Conservation (phyloP, 92 coral and sea anemone species). For the Palythoa heliodiscus region DNA sequence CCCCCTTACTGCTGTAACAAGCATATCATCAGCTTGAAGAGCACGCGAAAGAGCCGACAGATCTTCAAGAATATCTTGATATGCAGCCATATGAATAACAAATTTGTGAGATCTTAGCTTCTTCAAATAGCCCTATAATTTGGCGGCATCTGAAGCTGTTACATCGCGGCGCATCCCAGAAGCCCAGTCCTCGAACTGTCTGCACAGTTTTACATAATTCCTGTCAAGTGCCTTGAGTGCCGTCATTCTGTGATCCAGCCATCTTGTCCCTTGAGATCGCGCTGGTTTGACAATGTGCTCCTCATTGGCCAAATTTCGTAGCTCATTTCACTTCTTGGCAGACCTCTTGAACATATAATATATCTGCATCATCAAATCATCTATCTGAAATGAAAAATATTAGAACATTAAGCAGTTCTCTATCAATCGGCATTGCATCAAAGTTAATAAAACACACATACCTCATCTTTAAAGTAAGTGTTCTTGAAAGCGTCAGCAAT, state of each 20-base stretch:
- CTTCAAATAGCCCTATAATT: slow-evolving; percentile 37
- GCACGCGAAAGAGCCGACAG: background rate
- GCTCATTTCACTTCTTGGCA: slow-evolving; percentile 30
- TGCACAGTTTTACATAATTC: slow-evolving; percentile 11
- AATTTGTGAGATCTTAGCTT: slow-evolving; percentile 24
- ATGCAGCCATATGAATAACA: slow-evolving; percentile 8
- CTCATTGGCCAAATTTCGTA: slow-evolving; percentile 21
- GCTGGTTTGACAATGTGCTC: slow-evolving; percentile 44
- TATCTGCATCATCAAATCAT: slow-evolving; percentile 27
- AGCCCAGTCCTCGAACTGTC: slow-evolving; percentile 45
- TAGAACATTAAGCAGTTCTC: background rate
- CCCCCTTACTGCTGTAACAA: slow-evolving; percentile 13
- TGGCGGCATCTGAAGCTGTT: slow-evolving; percentile 37
- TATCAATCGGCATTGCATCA: background rate
- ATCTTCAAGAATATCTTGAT: slow-evolving; percentile 12
- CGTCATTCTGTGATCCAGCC: slow-evolving; percentile 29
- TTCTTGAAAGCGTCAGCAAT: slow-evolving; percentile 36
- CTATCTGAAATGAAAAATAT: slow-evolving; percentile 24
- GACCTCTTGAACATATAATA: slow-evolving; percentile 18
- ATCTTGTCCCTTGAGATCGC: slow-evolving; percentile 42
- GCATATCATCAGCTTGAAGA: background rate
- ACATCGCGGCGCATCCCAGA: slow-evolving; percentile 38
- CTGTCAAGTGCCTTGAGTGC: slow-evolving; percentile 37
- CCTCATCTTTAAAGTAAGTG: too few species aligned
- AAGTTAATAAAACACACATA: too few species aligned